These are phyloP conservation scores for Nesoenas mayeri DNA, from an alignment of 2,113 vertebrate genomes.

Conservation along the genomic window DNA sequence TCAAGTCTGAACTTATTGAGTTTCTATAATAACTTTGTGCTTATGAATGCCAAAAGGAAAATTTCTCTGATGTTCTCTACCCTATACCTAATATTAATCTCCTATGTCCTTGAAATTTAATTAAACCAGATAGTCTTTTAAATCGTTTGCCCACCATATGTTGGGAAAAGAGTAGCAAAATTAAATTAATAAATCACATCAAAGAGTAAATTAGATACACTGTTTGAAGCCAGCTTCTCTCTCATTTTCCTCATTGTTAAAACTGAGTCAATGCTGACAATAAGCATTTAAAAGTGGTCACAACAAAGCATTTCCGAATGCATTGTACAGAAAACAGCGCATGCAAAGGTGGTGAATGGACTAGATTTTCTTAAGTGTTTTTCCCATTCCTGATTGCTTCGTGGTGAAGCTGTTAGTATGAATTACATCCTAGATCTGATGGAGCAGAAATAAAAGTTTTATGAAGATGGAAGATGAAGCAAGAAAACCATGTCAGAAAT, in stretches of 20 bases:
- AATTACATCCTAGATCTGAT: background rate
- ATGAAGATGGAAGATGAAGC: background rate
- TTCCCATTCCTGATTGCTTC: background rate
- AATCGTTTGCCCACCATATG: slow-evolving; percentile 34
- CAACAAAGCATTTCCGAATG: background rate
- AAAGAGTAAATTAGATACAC: slow-evolving; percentile 28
- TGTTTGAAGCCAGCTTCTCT: background rate
- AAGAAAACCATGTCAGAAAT: background rate
- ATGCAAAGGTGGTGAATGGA: background rate
- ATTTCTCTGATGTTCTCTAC: slow-evolving; percentile 27
- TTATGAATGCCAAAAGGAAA: slow-evolving; percentile 36
- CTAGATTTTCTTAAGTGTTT: background rate
- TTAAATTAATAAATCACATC: slow-evolving; percentile 61
- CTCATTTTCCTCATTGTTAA: slow-evolving; percentile 18
- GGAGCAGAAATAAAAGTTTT: background rate
- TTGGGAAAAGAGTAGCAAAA: slow-evolving; percentile 50
- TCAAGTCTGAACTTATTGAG: background rate
- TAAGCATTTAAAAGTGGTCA: slow-evolving; percentile 4
- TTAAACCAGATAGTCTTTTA: slow-evolving; percentile 56
- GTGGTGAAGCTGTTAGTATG: background rate
- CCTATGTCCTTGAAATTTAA: slow-evolving; percentile 55
- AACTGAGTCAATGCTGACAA: slow-evolving; percentile 10
- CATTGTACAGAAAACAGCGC: background rate
- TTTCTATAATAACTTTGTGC: background rate
- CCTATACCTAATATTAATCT: slow-evolving; percentile 26